These are phyloP conservation scores for Nycticebus coucang DNA, from an alignment of 2,113 vertebrate genomes.

Conservation along the genomic window DNA sequence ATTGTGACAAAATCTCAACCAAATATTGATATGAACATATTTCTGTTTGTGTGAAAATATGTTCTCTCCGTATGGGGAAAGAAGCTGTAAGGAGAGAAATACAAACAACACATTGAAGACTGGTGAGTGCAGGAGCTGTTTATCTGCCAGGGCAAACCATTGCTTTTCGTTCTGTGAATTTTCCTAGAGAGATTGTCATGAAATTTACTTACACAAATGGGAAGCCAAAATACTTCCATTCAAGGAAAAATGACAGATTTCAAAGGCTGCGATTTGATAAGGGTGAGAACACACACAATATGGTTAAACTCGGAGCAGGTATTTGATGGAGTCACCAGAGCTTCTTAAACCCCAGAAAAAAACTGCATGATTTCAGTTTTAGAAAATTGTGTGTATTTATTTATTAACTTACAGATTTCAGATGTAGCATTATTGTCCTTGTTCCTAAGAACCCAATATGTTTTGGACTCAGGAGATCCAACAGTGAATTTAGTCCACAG, in stretches of 20 bases:
- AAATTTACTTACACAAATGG: slow-evolving; percentile 49
- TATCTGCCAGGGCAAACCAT: slow-evolving; percentile 43
- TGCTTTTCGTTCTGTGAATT: slow-evolving; percentile 56
- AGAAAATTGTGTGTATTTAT: neutral
- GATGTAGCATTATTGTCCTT: neutral
- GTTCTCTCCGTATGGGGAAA: slow-evolving; percentile 71
- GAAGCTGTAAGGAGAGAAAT: slow-evolving; percentile 66
- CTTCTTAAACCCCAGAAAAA: neutral
- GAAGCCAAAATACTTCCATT: slow-evolving; percentile 60
- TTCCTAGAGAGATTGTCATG: slow-evolving; percentile 61
- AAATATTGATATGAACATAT: slow-evolving; percentile 74
- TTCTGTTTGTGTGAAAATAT: slow-evolving; percentile 76
- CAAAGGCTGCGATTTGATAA: neutral
- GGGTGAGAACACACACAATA: slow-evolving; percentile 29
- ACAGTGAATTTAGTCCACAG: neutral
- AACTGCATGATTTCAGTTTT: neutral
- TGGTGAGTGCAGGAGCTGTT: slow-evolving; percentile 27
- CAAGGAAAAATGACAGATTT: slow-evolving; percentile 57
- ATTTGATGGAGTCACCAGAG: neutral
- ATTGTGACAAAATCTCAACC: slow-evolving; percentile 64
- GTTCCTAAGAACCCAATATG: neutral
- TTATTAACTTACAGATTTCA: neutral
- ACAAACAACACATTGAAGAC: slow-evolving; percentile 76
- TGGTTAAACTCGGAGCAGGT: slow-evolving; percentile 19
- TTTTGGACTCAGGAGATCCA: neutral